Percentiles rank a stretch among this genome's conserved stretches.
Evolutionary conservation across 2,797 vertebrate species (phyloP).

Genomic region (Pangasius sanitwongsei): DNA sequence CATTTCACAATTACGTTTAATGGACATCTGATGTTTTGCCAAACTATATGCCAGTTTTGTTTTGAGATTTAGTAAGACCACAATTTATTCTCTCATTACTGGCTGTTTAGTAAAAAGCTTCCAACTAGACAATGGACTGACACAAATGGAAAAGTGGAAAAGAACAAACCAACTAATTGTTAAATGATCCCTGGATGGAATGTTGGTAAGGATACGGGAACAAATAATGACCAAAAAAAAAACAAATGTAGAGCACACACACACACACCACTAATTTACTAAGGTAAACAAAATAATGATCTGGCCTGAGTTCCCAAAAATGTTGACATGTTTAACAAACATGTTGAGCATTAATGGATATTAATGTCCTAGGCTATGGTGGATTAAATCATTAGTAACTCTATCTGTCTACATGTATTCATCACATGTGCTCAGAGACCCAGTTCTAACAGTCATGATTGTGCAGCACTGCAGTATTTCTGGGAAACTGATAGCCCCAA

Average conservation of each 20-base stretch:
- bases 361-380: background rate
- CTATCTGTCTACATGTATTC: background rate
- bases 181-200: constrained; percentile 46
- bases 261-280: background rate
- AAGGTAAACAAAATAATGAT: constrained; percentile 11
- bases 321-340: background rate
- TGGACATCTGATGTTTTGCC: background rate
- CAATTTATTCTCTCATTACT: background rate
- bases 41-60: background rate
- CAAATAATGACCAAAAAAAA: constrained; percentile 28
- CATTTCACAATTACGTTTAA: background rate
- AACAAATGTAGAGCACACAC: background rate
- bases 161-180: background rate
- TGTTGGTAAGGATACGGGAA: constrained; percentile 42
- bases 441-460: constrained; percentile 7
- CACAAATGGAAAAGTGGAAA: background rate
- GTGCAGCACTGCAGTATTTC: constrained; percentile 16
- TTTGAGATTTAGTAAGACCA: background rate
- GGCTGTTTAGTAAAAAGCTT: background rate
- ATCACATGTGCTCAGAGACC: background rate
- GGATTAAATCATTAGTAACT: background rate
- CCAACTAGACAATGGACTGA: background rate
- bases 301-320: constrained; percentile 18
- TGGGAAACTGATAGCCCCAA: constrained; percentile 19
- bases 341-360: background rate